Evolutionary conservation across 1,140 invertebrate species (phyloP), one percentile per base, ranked within the genome.

Genomic region (Parapsyche elsis): DNA sequence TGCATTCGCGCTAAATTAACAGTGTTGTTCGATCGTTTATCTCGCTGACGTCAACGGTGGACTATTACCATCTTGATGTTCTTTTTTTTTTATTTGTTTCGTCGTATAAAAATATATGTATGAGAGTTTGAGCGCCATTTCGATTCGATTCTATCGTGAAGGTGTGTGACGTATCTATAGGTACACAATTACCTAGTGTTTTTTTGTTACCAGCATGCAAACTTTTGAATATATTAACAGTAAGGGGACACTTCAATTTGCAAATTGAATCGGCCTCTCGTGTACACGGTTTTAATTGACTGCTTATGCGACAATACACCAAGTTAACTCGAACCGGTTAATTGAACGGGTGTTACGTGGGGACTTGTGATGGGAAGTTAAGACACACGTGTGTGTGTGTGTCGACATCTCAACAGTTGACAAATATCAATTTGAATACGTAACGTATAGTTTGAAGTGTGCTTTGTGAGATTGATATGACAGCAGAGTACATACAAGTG

Each of bases 221-320:
- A n/a, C n/a, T n/a, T n/a, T n/a, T n/a, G n/a, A n/a, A n/a, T n/a
- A 67, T 67, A 67, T 67, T 67, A 67, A 26, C 24, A 53, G 12
- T 38, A 16, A 7, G 1, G 1, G 57, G 21, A 61, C 57, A 61
- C 9, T 67, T 23, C 23, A 67, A 26, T 26, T 26, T 67, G 64
- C 23, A 67, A 67, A 67, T 30, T 67, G 64, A 30, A 67, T 67
- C 64, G 64, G 64, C 24, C 64, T 67, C 64, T 67, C 64, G 21
- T 67, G 64, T 67, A 26, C 21, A 67, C 21, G 64, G 59, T 67
- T 67, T 67, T 26, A 67, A 67, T 67, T 67, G 64, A 67, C 64
- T 67, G 64, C 64, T 67, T 67, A 67, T 67, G 24, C 64, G 64
- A 67, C 64, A 67, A 67, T 67, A 67, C 64, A 30, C 64, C 64